Conservation (phyloP, 2,888 invertebrate species). For the Drosophila pseudotalamancana region DNA sequence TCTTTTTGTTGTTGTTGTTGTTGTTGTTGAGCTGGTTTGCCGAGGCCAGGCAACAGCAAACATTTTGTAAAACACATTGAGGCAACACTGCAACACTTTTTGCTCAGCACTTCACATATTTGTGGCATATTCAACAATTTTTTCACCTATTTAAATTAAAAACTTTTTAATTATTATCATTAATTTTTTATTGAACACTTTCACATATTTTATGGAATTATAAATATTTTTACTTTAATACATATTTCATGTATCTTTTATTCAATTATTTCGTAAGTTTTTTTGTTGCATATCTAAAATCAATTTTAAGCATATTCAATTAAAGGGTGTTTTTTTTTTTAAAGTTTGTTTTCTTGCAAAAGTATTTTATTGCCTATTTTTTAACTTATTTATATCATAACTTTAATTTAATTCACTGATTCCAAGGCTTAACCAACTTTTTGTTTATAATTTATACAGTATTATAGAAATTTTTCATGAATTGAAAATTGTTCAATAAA, state of each 20-base stretch:
- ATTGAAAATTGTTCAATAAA: background rate
- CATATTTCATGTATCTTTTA: background rate
- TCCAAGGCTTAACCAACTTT: too few relatives aligned
- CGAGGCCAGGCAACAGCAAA: slow-evolving; percentile 63
- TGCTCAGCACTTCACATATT: slow-evolving; percentile 17
- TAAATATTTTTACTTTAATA: background rate
- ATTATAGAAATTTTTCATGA: too few relatives aligned
- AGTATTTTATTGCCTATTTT: too few relatives aligned
- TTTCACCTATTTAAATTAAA: background rate
- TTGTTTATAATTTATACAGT: too few relatives aligned
- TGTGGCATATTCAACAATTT: slow-evolving; percentile 23
- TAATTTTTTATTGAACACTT: background rate
- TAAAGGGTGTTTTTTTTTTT: too few relatives aligned
- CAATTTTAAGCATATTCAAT: too few relatives aligned
- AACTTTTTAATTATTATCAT: background rate
- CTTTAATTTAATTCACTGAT: too few relatives aligned
- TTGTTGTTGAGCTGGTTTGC: slow-evolving; percentile 43
- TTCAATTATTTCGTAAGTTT: background rate
- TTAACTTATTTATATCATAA: too few relatives aligned
- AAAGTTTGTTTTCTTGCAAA: too few relatives aligned
- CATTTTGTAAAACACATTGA: slow-evolving; percentile 68
- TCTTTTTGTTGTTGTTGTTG: slow-evolving; percentile 30
- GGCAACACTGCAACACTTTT: slow-evolving; percentile 2
- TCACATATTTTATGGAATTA: too few relatives aligned
- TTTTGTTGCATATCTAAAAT: background rate